Evolutionary conservation across 2,888 invertebrate species (phyloP).

Genomic region (Pristionchus fissidentatus): DNA sequence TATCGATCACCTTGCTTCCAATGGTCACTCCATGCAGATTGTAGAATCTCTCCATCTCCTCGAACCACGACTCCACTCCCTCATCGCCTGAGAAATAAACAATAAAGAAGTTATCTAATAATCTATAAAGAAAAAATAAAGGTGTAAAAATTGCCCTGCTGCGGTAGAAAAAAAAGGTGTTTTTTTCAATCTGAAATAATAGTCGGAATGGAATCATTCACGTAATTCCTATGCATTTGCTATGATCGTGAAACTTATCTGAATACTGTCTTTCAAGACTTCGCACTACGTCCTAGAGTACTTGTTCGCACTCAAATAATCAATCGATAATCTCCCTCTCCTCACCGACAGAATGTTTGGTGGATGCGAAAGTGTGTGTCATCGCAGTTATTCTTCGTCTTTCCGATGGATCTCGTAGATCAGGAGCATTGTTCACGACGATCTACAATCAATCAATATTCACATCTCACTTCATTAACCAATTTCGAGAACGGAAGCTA

Average conservation of each 20-base stretch:
- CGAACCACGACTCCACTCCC: slow-evolving; percentile 68
- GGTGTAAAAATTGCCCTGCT: too few species aligned
- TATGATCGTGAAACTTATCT: too few species aligned
- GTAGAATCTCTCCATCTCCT: slow-evolving; percentile 65
- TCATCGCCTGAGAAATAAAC: slow-evolving; percentile 54
- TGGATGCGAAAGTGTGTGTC: slow-evolving; percentile 66
- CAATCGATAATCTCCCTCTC: too few species aligned
- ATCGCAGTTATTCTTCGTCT: slow-evolving; percentile 58
- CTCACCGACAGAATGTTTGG: slow-evolving; percentile 62
- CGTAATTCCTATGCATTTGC: too few species aligned
- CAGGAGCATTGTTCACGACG: slow-evolving; percentile 67
- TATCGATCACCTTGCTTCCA: neutral
- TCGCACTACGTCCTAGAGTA: too few species aligned
- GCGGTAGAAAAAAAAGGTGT: too few species aligned
- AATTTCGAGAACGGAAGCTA: neutral
- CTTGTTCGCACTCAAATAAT: too few species aligned
- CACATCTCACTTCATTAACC: neutral
- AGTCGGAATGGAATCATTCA: too few species aligned
- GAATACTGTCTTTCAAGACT: too few species aligned
- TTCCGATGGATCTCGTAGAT: slow-evolving; percentile 60
- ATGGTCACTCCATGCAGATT: slow-evolving; percentile 8
- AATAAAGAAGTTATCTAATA: too few species aligned
- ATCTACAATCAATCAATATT: slow-evolving; percentile 52
- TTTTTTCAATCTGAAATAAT: too few species aligned
- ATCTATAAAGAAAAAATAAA: neutral